A percentile compares a stretch with the other conserved stretches of the same genome.
Conservation (phyloP, 2,113 vertebrate genomes). For the Chlamydotis undulata region DNA sequence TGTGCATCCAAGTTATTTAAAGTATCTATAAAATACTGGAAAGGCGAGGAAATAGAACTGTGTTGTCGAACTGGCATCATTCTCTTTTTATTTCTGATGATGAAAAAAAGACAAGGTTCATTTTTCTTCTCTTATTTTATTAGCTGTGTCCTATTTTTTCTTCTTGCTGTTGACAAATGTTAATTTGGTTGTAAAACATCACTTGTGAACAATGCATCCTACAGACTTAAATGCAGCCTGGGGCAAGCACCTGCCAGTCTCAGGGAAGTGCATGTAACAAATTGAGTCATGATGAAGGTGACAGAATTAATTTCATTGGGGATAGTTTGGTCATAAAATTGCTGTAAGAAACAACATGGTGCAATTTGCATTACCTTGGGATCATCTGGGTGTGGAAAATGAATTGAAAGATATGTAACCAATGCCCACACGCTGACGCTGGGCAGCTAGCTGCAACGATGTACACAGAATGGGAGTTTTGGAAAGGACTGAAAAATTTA, state of each 20-base stretch:
- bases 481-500: not conserved
- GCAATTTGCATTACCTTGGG: not conserved
- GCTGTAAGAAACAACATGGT: constrained; percentile 1
- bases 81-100: not conserved
- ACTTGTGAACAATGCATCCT: not conserved
- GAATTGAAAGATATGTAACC: not conserved
- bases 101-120: not conserved
- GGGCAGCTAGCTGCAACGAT: not conserved
- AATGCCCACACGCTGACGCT: not conserved
- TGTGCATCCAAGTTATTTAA: not conserved
- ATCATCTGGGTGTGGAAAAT: not conserved
- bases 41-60: not conserved
- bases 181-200: constrained; percentile 32
- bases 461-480: not conserved
- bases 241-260: constrained; percentile 28
- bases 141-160: not conserved
- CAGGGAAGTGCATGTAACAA: not conserved
- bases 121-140: constrained; percentile 23
- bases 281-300: not conserved
- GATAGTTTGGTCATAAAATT: not conserved
- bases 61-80: not conserved
- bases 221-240: not conserved
- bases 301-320: not conserved
- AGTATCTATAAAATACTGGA: not conserved
- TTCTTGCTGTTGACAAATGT: not conserved